Evolutionary conservation across 2,888 invertebrate genomes (phyloP).

Genomic region (Neoitamus cyanurus): DNA sequence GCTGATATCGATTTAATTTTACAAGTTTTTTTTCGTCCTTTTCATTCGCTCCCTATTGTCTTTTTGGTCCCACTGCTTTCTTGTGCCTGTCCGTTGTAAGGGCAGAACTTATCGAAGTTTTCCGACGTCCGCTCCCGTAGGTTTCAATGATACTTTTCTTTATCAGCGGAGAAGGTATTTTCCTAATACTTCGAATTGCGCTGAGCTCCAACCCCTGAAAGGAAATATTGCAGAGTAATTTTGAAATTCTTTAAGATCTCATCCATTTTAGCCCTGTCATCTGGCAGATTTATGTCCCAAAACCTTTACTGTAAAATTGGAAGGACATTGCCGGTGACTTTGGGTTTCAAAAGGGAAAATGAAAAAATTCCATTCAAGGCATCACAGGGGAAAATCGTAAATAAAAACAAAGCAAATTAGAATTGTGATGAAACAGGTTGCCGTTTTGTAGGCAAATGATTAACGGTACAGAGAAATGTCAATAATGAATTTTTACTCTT

Average conservation of each 20-base stretch:
- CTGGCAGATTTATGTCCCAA: background rate
- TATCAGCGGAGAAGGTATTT: background rate
- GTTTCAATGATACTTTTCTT: background rate
- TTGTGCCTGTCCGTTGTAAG: background rate
- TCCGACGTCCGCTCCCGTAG: background rate
- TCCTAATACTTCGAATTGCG: background rate
- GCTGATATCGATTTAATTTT: slow-evolving; percentile 41
- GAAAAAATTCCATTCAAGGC: no score
- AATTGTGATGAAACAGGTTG: background rate
- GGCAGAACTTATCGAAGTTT: background rate
- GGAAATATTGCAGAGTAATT: background rate
- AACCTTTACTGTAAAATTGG: background rate
- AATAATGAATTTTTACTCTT: no score
- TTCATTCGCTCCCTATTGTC: background rate
- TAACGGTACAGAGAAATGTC: no score
- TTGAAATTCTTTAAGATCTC: background rate
- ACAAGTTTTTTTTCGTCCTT: background rate
- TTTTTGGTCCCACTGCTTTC: background rate
- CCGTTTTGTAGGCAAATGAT: no score
- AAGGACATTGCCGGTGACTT: background rate
- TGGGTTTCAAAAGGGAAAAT: background rate
- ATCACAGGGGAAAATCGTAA: background rate
- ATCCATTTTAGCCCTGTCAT: background rate
- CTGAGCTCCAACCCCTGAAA: background rate
- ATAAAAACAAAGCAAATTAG: background rate